Conservation (phyloP, 2,113 vertebrate species). For the Micronisus gabar region DNA sequence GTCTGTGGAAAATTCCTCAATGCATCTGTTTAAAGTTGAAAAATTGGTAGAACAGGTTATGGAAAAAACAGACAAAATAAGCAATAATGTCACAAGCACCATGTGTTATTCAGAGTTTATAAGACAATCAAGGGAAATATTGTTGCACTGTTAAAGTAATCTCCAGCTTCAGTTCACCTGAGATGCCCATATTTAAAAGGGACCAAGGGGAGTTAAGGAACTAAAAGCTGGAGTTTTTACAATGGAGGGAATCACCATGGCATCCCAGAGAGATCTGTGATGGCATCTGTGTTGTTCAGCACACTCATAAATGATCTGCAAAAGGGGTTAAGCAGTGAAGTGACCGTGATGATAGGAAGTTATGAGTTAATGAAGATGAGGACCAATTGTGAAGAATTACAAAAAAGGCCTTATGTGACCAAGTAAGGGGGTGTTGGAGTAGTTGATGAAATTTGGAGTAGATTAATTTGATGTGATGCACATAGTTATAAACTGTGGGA, state of each 20-base stretch:
- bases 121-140: not conserved
- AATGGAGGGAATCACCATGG: not conserved
- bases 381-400: not conserved
- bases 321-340: not conserved
- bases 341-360: not conserved
- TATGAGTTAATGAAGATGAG: not conserved
- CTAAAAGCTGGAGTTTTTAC: not conserved
- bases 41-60: not conserved
- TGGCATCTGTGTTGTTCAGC: not conserved
- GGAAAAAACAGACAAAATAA: not conserved
- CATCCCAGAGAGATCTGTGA: not conserved
- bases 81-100: not conserved
- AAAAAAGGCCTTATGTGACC: not conserved
- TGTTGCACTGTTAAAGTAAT: not conserved
- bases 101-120: not conserved
- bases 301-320: not conserved
- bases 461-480: not conserved
- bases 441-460: not conserved
- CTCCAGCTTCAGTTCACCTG: not conserved
- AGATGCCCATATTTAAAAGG: not conserved
- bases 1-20: not conserved
- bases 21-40: not conserved
- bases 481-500: not conserved
- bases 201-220: accelerated
- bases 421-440: not conserved